Evolutionary conservation across 2,797 vertebrate genomes (phyloP).

Genomic region (Syndactyla subalaris): DNA sequence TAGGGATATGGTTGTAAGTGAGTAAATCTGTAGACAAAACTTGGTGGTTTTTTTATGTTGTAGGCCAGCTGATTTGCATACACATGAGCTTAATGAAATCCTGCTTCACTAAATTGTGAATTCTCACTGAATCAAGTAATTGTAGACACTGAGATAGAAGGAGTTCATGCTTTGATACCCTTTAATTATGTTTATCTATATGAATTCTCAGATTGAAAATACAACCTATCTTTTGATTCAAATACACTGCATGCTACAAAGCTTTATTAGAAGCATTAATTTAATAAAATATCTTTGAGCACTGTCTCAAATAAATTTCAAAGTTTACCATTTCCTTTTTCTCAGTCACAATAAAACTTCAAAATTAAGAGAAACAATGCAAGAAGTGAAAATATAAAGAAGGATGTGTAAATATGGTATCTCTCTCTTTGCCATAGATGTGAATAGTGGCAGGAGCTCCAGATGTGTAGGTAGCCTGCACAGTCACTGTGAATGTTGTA

Average conservation of each 20-base stretch:
- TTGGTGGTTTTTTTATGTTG: not conserved
- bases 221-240: not conserved
- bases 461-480: not conserved
- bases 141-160: not conserved
- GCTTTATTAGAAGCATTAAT: not conserved
- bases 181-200: not conserved
- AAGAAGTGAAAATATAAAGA: conserved; percentile 34
- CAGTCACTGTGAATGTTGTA: not conserved
- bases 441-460: not conserved
- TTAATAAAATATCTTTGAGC: not conserved
- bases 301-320: not conserved
- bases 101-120: not conserved
- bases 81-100: not conserved
- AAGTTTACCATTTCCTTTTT: conserved; percentile 1
- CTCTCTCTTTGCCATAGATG: not conserved
- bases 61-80: not conserved
- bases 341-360: not conserved
- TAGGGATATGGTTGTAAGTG: not conserved
- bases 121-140: not conserved
- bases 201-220: not conserved
- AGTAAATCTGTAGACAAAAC: not conserved
- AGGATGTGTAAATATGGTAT: not conserved
- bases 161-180: not conserved
- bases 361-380: not conserved
- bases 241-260: not conserved